Base-by-base conservation (phyloP, 2,797 vertebrate species). In the Acanthurus tractus region DNA sequence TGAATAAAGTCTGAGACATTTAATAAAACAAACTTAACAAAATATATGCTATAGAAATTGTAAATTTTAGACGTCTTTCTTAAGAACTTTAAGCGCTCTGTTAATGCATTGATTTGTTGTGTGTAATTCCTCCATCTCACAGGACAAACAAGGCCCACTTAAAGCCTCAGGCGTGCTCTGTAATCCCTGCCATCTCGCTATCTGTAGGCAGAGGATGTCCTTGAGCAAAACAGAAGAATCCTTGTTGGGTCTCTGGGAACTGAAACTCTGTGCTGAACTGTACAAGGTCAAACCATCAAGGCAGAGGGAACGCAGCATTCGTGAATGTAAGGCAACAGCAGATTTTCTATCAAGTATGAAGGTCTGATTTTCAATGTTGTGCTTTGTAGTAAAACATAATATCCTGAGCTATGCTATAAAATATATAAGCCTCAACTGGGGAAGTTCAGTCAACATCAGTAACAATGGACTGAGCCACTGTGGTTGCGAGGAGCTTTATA, bases 191-290 rank as follows among this genome's bases (percentile, higher is more conserved):
- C 59, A 57, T 48, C 25, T 22, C 69, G 49, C 62, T 70, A 52
- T 81, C 78, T 78, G 80, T 64, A 20, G 49, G 64, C 46, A 57
- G 40, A 29, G 22, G 36, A 10, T 63, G 87, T 78, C 90, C 87
- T 86, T 89, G 76, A 81, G 63, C 20, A 36, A 80, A 84, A 86
- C 55, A 83, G 23, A 81, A 62, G 20, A 80, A 79, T 71, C 42
- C 15, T 83, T 88, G 83, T 87, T 85, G 61, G 20, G 84, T 92
- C 80, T 92, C 55, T 83, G 50, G 45, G 69, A 85, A 8, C 29
- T 59, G 53, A 7, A 80, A 79, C n/a, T 73, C 2, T n/a, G 17
- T 15, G 12, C 34, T 69, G 50, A 79, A 59, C 57, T 38, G 5
- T 10, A 4, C 83, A 74, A 87, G 78, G 86, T 73, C 76, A 63